These are phyloP conservation scores for Larimichthys polyactis DNA, from an alignment of 2,113 vertebrate species.

Conservation along the genomic window DNA sequence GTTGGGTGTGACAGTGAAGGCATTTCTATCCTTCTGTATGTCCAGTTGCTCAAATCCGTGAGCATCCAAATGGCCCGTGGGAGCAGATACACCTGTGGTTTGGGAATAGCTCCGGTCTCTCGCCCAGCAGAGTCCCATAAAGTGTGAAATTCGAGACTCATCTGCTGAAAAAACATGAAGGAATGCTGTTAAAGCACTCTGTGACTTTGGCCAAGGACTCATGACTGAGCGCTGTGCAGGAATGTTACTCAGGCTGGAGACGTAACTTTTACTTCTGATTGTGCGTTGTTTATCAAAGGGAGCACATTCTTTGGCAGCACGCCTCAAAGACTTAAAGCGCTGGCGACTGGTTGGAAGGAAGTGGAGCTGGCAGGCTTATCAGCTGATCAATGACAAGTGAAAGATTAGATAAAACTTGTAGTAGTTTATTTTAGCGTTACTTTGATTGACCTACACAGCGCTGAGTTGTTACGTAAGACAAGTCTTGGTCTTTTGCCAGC, in stretches of 20 bases:
- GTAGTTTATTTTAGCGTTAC: slow-evolving; percentile 39
- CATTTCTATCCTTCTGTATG: slow-evolving; percentile 31
- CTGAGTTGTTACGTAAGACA: slow-evolving; percentile 18
- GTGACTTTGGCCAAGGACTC: slow-evolving; percentile 52
- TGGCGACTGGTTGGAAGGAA: slow-evolving; percentile 39
- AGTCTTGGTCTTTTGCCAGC: slow-evolving; percentile 5
- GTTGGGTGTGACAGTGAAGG: neutral
- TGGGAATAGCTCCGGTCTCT: slow-evolving; percentile 58
- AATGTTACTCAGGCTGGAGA: slow-evolving; percentile 40
- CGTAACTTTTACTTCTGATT: slow-evolving; percentile 40
- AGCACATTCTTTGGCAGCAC: slow-evolving; percentile 46
- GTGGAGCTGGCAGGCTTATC: slow-evolving; percentile 39
- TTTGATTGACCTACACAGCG: slow-evolving; percentile 4
- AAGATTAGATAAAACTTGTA: slow-evolving; percentile 22
- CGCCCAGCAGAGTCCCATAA: slow-evolving; percentile 54
- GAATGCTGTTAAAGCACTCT: slow-evolving; percentile 67
- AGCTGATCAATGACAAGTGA: slow-evolving; percentile 49
- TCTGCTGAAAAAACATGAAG: slow-evolving; percentile 59
- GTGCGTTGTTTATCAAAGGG: slow-evolving; percentile 46
- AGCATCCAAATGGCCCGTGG: slow-evolving; percentile 54
- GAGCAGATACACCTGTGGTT: slow-evolving; percentile 74
- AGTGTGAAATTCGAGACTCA: slow-evolving; percentile 72
- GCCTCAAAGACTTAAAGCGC: slow-evolving; percentile 39
- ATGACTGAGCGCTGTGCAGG: slow-evolving; percentile 11
- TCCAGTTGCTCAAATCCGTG: slow-evolving; percentile 55